These are phyloP conservation scores for Pampus argenteus DNA, from an alignment of 2,797 vertebrate species.

Conservation along the genomic window DNA sequence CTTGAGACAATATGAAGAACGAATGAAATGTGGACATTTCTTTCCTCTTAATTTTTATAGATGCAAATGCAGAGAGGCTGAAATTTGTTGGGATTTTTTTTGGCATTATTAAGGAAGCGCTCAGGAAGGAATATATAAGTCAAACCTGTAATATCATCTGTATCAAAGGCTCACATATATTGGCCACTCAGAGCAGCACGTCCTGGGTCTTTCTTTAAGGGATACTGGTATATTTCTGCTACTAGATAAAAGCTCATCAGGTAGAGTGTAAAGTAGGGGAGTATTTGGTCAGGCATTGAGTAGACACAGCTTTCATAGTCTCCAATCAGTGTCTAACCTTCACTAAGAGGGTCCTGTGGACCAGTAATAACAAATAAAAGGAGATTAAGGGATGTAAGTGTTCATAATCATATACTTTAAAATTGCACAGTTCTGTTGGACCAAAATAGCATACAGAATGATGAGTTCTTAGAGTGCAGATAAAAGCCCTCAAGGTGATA, in stretches of 20 bases:
- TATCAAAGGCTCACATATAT: constrained; percentile 7
- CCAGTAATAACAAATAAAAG: constrained; percentile 24
- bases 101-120: constrained; percentile 23
- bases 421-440: constrained; percentile 32
- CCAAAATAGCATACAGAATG: constrained; percentile 47
- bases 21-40: neutral
- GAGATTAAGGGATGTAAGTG: constrained; percentile 26
- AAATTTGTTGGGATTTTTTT: neutral
- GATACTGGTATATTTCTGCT: constrained; percentile 21
- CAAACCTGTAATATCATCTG: constrained; percentile 32
- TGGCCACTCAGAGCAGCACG: neutral
- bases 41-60: neutral
- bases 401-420: constrained; percentile 45
- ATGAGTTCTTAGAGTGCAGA: constrained; percentile 45
- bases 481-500: constrained; percentile 47
- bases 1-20: constrained; percentile 14
- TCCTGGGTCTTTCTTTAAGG: constrained; percentile 24
- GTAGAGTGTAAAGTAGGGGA: too few relatives aligned
- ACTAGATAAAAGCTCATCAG: constrained; percentile 6
- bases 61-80: neutral
- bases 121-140: constrained; percentile 13
- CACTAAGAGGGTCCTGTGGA: constrained; percentile 32
- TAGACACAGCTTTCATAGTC: too few relatives aligned
- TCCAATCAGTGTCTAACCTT: constrained; percentile 39
- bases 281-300: too few relatives aligned